Percentiles rank a stretch among this genome's conserved stretches.
phyloP scores from a whole-genome alignment of 2,113 vertebrate species.

The Podiceps cristatus region DNA sequence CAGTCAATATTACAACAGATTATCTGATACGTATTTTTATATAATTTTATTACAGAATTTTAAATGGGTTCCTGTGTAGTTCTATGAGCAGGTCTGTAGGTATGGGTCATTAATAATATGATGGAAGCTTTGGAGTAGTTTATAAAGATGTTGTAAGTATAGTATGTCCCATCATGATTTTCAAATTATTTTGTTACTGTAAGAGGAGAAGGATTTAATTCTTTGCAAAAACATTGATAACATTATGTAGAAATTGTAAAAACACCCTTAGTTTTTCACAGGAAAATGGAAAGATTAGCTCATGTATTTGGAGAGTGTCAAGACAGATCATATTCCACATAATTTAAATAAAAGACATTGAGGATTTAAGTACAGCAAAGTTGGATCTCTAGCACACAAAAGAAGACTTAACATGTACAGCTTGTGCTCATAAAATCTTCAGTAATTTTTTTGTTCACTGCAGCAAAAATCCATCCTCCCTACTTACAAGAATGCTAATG shows the following conservation, averaged over 20 bases:
- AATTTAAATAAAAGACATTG: not conserved
- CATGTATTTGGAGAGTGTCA: not conserved
- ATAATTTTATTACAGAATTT: not conserved
- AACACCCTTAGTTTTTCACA: not conserved
- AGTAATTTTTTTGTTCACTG: not conserved
- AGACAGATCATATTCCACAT: not conserved
- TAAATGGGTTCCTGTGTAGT: not conserved
- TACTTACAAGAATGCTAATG: not conserved
- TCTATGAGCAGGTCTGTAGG: not conserved
- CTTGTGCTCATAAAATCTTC: not conserved
- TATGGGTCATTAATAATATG: not conserved
- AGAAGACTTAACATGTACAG: not conserved
- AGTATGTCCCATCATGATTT: not conserved
- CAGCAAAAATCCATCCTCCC: not conserved
- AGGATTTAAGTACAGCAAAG: not conserved
- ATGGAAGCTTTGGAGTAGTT: not conserved
- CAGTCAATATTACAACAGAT: not conserved
- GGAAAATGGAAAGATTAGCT: conserved; percentile 8
- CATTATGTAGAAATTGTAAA: not conserved
- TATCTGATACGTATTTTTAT: not conserved
- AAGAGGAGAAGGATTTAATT: not conserved
- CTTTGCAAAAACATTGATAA: not conserved
- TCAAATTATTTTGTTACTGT: not conserved
- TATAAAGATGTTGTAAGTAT: not conserved
- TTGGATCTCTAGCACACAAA: not conserved